phyloP scores from a whole-genome alignment of 2,797 vertebrate species.

The Leuciscus waleckii region DNA sequence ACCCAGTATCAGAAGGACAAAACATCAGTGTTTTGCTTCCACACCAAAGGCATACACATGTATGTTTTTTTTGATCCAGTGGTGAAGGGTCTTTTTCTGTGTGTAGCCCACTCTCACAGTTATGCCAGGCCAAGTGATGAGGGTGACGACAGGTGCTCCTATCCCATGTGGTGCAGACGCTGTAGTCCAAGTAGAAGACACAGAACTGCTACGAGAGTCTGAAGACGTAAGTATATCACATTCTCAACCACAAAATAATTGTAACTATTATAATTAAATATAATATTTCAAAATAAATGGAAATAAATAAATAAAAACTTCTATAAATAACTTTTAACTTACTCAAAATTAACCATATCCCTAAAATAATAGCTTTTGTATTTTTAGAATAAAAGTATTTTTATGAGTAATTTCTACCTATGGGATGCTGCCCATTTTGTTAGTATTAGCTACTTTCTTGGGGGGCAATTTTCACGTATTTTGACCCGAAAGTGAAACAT shows the following conservation, averaged over 20 bases:
- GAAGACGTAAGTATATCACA: constrained; percentile 86
- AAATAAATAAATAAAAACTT: not conserved
- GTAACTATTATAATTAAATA: not conserved
- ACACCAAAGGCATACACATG: not conserved
- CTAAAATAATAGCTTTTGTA: not conserved
- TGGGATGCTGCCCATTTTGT: not conserved
- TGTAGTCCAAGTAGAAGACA: constrained; percentile 98
- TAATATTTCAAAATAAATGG: not conserved
- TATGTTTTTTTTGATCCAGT: not conserved
- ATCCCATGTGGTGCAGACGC: constrained; percentile 98
- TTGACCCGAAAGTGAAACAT: not conserved
- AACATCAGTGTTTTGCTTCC: not conserved
- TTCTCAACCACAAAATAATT: not conserved
- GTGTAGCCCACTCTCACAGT: constrained; percentile 94
- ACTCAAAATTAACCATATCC: not conserved
- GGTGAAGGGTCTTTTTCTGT: constrained; percentile 42
- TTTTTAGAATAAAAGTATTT: not conserved
- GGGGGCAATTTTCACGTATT: not conserved
- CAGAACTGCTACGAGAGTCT: constrained; percentile 96
- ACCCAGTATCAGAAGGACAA: not conserved
- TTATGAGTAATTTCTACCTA: not conserved
- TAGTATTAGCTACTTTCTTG: not conserved
- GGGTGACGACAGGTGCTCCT: constrained; percentile 96
- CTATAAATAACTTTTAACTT: not conserved
- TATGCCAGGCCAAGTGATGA: constrained; percentile 99